Evolutionary conservation across 2,797 vertebrate species (phyloP).

Genomic region (Garrulus glandarius): DNA sequence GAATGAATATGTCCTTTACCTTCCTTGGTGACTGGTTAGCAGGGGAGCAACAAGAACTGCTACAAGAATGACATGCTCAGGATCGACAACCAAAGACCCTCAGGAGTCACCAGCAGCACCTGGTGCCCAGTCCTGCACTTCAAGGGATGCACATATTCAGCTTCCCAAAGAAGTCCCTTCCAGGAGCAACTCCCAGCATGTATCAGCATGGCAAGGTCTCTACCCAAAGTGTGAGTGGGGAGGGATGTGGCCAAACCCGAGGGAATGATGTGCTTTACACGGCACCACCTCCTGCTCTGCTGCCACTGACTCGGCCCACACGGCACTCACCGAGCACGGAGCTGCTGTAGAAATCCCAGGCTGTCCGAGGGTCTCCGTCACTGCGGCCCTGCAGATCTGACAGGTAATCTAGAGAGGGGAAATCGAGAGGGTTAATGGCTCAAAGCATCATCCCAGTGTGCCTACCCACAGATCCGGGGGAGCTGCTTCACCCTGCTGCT

Average conservation of each 20-base stretch:
- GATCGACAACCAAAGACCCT: background rate
- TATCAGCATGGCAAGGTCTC: background rate
- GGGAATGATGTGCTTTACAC: accelerated
- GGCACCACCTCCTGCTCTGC: background rate
- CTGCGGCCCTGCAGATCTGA: constrained; percentile 88
- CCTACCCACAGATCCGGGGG: background rate
- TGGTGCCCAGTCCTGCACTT: too few relatives aligned
- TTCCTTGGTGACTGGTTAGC: background rate
- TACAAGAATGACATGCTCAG: background rate
- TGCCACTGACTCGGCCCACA: accelerated
- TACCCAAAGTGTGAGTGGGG: accelerated
- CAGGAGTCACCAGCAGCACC: background rate
- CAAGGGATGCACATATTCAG: background rate
- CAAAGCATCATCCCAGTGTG: background rate
- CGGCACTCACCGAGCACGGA: constrained; percentile 87
- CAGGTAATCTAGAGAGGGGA: constrained; percentile 85
- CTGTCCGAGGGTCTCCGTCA: constrained; percentile 83
- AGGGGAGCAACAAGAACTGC: background rate
- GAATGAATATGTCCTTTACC: background rate
- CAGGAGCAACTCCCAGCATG: background rate
- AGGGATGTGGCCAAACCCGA: accelerated
- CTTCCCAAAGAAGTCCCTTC: background rate
- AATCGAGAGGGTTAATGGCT: background rate
- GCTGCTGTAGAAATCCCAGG: constrained; percentile 98
- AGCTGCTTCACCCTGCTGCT: background rate